phyloP scores from a whole-genome alignment of 2,113 vertebrate species.

The Etheostoma cragini region DNA sequence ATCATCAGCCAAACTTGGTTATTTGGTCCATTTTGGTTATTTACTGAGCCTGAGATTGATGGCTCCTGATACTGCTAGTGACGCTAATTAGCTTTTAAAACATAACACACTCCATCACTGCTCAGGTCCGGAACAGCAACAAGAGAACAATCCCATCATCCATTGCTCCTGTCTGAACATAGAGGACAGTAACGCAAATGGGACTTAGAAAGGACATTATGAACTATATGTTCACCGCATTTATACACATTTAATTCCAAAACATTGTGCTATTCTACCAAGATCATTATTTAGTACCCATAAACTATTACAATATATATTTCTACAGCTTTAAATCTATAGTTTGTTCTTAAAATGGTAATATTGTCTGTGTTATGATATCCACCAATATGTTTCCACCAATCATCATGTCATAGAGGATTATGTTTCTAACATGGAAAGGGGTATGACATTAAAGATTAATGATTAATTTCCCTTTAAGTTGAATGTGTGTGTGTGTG shows the following conservation, averaged over 20 bases:
- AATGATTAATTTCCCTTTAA: too few species aligned
- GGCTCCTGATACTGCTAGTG: constrained; percentile 90
- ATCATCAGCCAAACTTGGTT: constrained; percentile 98
- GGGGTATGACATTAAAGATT: background rate
- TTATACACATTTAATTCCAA: background rate
- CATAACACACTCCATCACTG: constrained; percentile 98
- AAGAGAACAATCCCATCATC: constrained; percentile 88
- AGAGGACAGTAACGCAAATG: constrained; percentile 85
- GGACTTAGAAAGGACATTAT: constrained; percentile 73
- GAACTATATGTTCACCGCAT: background rate
- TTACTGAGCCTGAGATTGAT: constrained; percentile 96
- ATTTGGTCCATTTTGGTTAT: constrained; percentile 99
- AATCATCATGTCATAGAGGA: background rate
- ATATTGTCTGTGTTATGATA: background rate
- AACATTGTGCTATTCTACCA: background rate
- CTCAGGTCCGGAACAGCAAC: constrained; percentile 88
- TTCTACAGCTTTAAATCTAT: background rate
- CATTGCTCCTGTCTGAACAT: constrained; percentile 81
- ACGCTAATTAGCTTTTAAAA: constrained; percentile 99
- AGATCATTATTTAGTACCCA: background rate
- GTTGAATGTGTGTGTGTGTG: too few species aligned
- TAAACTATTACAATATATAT: background rate
- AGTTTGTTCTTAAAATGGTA: background rate
- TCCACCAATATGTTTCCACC: background rate
- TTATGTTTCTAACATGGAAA: background rate